Evolutionary conservation across 2,797 vertebrate genomes (phyloP), one percentile per base, ranked within the genome.

Genomic region (Acipenser transmontanus): DNA sequence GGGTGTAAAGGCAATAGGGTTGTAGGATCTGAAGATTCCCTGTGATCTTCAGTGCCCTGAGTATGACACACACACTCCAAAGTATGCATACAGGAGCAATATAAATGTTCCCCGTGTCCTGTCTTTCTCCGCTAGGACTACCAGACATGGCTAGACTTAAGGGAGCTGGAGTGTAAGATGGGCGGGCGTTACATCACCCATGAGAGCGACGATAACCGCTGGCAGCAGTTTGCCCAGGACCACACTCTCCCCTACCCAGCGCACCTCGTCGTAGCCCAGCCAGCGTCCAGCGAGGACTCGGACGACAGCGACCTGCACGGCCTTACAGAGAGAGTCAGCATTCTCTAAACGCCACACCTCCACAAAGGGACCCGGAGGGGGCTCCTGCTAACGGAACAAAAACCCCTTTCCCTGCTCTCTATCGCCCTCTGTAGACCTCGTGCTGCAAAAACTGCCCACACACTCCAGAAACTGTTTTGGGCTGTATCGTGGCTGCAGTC

Each of bases 121-220:
- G 48, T 47, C 49, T 1, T 7, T 12, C 10, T 63, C 57, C 47
- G 47, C 50, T 68, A 95, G 94, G 94, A 95, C 75, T 94, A 95
- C 72, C 91, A 93, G 77, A 82, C 93, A 0, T 95, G 94, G 94
- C 74, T 95, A 70, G 94, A 95, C 64, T 85, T 95, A 51, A 86
- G 94, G 7, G 91, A 93, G 74, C 82, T 95, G 77, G 94, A 95
- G 73, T 81, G 81, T 8, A 93, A 93, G 81, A 91, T 94, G 1
- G 81, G 88, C 0, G 90, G 85, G 68, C 89, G 94, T 61, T 94
- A 95, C 80, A 93, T 95, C 76, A 95, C 94, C 6, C 94, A 95
- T 0, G 94, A 95, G 80, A 95, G 93, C 0, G 94, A 95, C 7
- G 94, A 95, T 49, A 79, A 78, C 47, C 93, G 93, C 73, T 95